Evolutionary conservation across 2,888 invertebrate genomes (phyloP), one percentile per base, ranked within the genome.

Genomic region (Steinernema scapterisci): DNA sequence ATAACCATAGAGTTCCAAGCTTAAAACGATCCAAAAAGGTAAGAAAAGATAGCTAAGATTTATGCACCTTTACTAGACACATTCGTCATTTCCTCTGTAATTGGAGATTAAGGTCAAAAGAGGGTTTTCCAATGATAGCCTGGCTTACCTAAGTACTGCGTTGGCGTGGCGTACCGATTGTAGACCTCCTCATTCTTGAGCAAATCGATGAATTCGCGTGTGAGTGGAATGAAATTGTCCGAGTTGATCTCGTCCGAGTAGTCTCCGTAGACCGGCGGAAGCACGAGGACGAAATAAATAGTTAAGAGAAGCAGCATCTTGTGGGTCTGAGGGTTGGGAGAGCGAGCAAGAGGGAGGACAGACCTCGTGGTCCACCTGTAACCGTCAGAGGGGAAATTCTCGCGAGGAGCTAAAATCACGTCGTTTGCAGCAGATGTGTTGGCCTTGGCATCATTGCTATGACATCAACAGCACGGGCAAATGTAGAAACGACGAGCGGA

Each of bases 131-230:
- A 31, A 27, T 9, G 31, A 43, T 13, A 70, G 13, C 13, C 21
- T 71, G 9, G 51, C 79, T 73, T 71, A 85, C 86, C 86, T 71
- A 83, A 81, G 72, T 83, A 82, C 54, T 86, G 86, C 0, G 84
- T 86, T 7, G 86, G 86, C 11, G 86, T 86, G 5, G 85, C 84
- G 75, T 85, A 85, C 23, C 79, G 79, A 77, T 86, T 86, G 81
- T 86, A 86, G 45, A 78, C 46, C 19, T 78, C 78, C 38, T 82
- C 82, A 72, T 86, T 83, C 45, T 81, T 79, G 38, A 86, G 75
- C 63, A 81, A 75, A 71, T 81, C 79, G 31, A 86, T 78, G 74
- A 85, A 85, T 63, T 82, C 80, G 45, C 74, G 73, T 1, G 77
- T 78, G 21, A 80, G 46, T 13, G 79, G 79, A 25, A 79, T 54